Conservation (phyloP, 2,797 vertebrate genomes). For the Lepidocolaptes lacrymiger region DNA sequence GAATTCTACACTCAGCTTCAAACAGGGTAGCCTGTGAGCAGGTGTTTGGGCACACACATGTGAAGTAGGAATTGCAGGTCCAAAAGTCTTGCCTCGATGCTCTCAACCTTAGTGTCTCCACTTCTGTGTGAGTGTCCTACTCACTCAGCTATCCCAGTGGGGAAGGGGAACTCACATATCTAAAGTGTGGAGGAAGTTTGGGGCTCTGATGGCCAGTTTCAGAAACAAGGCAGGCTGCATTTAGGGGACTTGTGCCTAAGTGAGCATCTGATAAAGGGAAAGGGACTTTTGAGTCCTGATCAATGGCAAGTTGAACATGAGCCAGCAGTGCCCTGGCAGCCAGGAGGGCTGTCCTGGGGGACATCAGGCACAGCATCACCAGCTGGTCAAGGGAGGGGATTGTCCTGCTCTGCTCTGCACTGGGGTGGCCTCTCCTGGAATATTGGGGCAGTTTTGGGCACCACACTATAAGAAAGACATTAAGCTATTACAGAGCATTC, state of each 20-base stretch:
- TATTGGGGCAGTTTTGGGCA: neutral
- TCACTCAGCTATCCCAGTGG: neutral
- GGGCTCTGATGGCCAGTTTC: neutral
- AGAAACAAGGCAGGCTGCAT: neutral
- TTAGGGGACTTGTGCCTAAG: neutral
- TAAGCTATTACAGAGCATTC: neutral
- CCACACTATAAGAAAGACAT: neutral
- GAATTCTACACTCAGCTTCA: neutral
- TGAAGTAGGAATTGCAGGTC: neutral
- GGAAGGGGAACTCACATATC: neutral
- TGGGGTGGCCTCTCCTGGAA: neutral
- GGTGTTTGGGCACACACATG: neutral
- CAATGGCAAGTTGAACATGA: neutral
- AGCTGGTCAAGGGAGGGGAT: fast-evolving
- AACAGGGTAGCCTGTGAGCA: neutral
- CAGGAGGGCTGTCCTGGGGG: neutral
- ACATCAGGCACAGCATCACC: fast-evolving
- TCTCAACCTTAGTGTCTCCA: neutral
- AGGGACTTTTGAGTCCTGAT: neutral
- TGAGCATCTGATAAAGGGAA: neutral
- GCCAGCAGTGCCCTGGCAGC: neutral
- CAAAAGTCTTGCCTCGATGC: neutral
- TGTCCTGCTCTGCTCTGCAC: neutral
- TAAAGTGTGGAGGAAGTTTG: neutral
- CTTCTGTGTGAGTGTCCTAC: neutral